Conservation (phyloP, 2,888 invertebrate genomes). For the Lochmaea crataegi region DNA sequence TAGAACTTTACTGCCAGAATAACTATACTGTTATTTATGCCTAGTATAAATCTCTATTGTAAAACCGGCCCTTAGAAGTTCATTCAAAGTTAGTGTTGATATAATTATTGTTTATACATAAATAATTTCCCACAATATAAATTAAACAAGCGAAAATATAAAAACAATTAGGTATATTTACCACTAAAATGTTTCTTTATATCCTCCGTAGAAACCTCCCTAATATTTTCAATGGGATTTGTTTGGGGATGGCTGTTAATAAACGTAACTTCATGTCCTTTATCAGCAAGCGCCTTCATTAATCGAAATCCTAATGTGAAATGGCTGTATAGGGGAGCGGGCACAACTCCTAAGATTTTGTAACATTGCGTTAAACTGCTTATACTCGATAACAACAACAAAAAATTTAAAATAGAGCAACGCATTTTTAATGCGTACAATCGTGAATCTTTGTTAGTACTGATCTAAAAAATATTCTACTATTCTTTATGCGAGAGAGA, state of each 20-base stretch:
- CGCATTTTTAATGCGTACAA: background rate
- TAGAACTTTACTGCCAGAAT: too few species aligned
- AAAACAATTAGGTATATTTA: background rate
- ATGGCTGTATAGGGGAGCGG: constrained; percentile 55
- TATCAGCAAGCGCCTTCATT: constrained; percentile 54
- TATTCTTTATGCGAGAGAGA: background rate
- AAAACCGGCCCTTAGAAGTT: too few species aligned
- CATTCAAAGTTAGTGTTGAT: too few species aligned
- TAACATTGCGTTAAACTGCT: background rate
- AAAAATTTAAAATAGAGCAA: background rate
- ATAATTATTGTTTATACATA: too few species aligned
- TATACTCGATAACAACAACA: background rate
- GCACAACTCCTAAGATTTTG: constrained; percentile 55
- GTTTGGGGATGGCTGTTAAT: constrained; percentile 58
- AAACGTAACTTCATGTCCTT: constrained; percentile 66
- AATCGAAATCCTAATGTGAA: constrained; percentile 53
- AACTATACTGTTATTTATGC: too few species aligned
- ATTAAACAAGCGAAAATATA: background rate
- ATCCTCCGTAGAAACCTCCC: constrained; percentile 47
- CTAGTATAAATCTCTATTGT: too few species aligned
- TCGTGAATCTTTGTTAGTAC: background rate
- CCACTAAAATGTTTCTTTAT: background rate
- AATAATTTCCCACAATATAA: background rate
- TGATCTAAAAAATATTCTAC: background rate
- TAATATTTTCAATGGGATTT: constrained; percentile 63